Evolutionary conservation across 2,113 vertebrate genomes (phyloP).

Genomic region (Alexandromys fortis): DNA sequence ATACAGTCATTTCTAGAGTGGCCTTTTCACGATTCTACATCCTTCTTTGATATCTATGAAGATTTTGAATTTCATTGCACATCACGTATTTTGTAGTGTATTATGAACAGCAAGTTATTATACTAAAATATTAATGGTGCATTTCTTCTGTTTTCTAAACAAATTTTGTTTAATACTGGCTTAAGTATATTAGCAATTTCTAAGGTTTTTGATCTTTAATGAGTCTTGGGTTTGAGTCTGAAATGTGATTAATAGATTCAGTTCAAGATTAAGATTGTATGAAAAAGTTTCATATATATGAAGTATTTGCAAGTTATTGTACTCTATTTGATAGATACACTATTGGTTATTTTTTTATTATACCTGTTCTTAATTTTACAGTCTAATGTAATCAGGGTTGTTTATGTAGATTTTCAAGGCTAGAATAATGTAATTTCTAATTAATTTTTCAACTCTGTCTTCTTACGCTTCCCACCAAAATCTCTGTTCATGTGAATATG

Average conservation of each 20-base stretch:
- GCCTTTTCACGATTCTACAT: not conserved
- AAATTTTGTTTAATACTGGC: not conserved
- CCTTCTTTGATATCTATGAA: not conserved
- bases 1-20: not conserved
- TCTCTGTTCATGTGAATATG: not conserved
- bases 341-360: not conserved
- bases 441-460: not conserved
- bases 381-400: not conserved
- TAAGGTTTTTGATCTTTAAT: not conserved
- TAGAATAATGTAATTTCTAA: not conserved
- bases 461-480: not conserved
- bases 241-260: not conserved
- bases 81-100: not conserved
- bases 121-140: not conserved
- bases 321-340: not conserved
- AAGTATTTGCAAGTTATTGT: not conserved
- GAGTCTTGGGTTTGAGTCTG: not conserved
- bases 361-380: not conserved
- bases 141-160: not conserved
- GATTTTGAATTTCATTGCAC: not conserved
- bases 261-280: not conserved
- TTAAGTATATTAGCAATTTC: not conserved
- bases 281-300: not conserved
- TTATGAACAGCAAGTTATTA: not conserved
- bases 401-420: constrained; percentile 17